A percentile compares a stretch with the other conserved stretches of the same genome.
phyloP scores from a whole-genome alignment of 2,113 vertebrate genomes.

The Astur gentilis region DNA sequence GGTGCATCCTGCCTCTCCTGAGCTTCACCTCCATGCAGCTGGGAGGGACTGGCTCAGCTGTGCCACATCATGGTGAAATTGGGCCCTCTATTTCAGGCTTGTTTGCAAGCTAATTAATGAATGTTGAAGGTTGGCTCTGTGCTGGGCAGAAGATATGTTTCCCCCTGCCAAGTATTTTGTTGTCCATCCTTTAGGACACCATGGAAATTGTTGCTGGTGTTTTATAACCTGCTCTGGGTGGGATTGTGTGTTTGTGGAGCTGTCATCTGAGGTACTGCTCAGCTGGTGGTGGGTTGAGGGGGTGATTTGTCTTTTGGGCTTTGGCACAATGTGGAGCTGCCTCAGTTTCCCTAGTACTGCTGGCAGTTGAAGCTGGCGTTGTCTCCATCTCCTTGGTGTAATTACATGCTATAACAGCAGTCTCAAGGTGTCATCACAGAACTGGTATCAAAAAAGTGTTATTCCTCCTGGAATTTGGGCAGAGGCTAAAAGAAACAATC shows the following conservation, averaged over 20 bases:
- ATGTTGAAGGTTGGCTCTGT: rapidly evolving
- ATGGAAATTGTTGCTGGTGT: rapidly evolving
- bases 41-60: not conserved
- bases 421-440: not conserved
- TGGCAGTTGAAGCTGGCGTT: rapidly evolving
- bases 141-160: rapidly evolving
- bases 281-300: not conserved
- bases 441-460: not conserved
- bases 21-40: not conserved
- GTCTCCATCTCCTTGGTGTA: not conserved
- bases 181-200: rapidly evolving
- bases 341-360: not conserved
- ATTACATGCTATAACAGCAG: rapidly evolving
- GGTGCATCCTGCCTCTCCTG: not conserved
- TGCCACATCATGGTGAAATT: not conserved
- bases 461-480: not conserved
- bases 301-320: not conserved
- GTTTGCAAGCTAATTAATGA: not conserved
- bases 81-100: not conserved
- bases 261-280: rapidly evolving
- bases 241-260: not conserved
- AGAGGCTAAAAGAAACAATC: not conserved
- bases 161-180: rapidly evolving
- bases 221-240: not conserved
- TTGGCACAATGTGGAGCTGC: not conserved